Evolutionary conservation across 2,797 vertebrate genomes (phyloP).

Genomic region (Pipistrellus kuhlii): DNA sequence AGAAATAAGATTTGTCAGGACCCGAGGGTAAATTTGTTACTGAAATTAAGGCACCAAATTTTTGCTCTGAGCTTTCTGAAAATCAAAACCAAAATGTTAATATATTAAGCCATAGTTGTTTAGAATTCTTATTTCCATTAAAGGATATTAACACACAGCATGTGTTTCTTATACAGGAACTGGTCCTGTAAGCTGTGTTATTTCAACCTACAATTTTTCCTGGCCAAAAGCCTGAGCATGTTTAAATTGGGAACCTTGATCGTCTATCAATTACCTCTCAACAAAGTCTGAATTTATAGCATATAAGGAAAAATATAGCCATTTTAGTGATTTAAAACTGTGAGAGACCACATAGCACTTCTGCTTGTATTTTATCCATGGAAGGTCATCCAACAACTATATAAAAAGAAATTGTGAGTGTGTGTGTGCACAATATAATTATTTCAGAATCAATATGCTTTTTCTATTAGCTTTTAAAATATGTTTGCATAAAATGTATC

Average conservation of each 20-base stretch:
- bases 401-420: slow-evolving; percentile 45
- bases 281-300: not conserved
- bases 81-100: slow-evolving; percentile 21
- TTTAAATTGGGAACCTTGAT: not conserved
- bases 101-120: not conserved
- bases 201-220: not conserved
- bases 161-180: not conserved
- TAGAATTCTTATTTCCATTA: slow-evolving; percentile 11
- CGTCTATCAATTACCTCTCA: not conserved
- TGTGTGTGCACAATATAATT: slow-evolving; percentile 62
- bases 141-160: not conserved
- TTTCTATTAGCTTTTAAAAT: slow-evolving; percentile 75
- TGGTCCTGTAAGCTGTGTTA: not conserved
- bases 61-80: not conserved
- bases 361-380: slow-evolving; percentile 49
- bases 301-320: not conserved
- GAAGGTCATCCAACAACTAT: slow-evolving; percentile 38
- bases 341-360: not conserved
- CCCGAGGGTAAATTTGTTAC: not conserved
- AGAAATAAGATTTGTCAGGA: not conserved
- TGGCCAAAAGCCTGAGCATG: not conserved
- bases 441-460: slow-evolving; percentile 67
- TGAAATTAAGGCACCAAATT: not conserved
- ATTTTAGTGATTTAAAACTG: not conserved
- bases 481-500: slow-evolving; percentile 62